phyloP scores from a whole-genome alignment of 2,113 vertebrate genomes.

The Mystacornis crossleyi region DNA sequence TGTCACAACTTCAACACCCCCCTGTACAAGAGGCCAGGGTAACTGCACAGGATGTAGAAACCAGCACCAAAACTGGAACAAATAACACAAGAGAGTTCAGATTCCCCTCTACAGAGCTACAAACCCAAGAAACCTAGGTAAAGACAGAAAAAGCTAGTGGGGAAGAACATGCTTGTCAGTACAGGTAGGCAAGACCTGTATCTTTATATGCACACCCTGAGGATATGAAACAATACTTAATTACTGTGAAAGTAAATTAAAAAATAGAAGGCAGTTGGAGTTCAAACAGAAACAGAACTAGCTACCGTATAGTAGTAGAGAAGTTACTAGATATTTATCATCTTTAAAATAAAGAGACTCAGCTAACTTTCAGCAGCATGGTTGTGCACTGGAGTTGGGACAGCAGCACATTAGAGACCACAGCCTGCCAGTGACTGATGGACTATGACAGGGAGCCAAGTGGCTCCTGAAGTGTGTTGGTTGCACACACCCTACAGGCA shows the following conservation, averaged over 20 bases:
- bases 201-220: background rate
- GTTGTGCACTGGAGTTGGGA: background rate
- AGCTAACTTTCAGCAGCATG: background rate
- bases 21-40: accelerated
- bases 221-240: slow-evolving; percentile 52
- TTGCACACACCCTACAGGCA: background rate
- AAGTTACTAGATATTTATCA: background rate
- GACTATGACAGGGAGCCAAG: background rate
- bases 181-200: background rate
- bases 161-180: background rate
- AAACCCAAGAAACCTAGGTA: background rate
- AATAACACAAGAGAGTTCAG: background rate
- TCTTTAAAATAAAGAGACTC: background rate
- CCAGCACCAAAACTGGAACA: background rate
- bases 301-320: background rate
- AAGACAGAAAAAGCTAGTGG: background rate
- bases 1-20: accelerated
- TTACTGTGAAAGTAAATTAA: slow-evolving; percentile 44
- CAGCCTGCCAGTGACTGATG: background rate
- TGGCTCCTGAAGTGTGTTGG: background rate
- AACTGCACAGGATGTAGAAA: background rate
- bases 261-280: slow-evolving; percentile 18
- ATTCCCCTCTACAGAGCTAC: background rate
- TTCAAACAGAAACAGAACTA: slow-evolving; percentile 32
- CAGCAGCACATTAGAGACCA: background rate